Conservation (phyloP, 2,797 vertebrate species). For the Danio albolineatus region DNA sequence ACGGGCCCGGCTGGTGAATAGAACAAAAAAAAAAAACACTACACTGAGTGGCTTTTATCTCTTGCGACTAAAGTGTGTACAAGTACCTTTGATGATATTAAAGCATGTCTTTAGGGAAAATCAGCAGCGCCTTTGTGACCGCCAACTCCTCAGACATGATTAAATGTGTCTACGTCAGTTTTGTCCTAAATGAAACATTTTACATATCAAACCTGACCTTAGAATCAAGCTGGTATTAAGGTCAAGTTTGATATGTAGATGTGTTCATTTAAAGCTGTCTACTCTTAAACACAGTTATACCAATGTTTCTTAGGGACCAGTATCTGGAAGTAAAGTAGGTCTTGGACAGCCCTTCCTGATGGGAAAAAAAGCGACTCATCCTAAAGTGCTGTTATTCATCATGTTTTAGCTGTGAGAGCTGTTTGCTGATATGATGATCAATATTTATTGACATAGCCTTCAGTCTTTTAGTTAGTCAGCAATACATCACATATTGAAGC, state of each 20-base stretch:
- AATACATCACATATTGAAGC: neutral
- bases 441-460: slow-evolving; percentile 14
- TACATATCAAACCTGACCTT: neutral
- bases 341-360: neutral
- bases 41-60: neutral
- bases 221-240: neutral
- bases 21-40: neutral
- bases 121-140: neutral
- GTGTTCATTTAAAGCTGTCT: neutral
- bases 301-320: neutral
- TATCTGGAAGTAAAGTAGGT: neutral
- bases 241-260: neutral
- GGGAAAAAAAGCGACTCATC: neutral
- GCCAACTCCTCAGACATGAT: neutral
- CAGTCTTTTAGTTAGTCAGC: slow-evolving; percentile 1
- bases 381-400: slow-evolving; percentile 5
- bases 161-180: neutral
- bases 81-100: neutral
- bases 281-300: neutral
- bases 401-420: neutral
- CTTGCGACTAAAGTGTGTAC: neutral
- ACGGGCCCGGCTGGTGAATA: neutral
- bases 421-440: neutral
- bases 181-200: neutral
- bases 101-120: neutral